Percentiles rank a stretch among this genome's conserved stretches.
Evolutionary conservation across 2,797 vertebrate genomes (phyloP).

Genomic region (Rhinogobio ventralis): DNA sequence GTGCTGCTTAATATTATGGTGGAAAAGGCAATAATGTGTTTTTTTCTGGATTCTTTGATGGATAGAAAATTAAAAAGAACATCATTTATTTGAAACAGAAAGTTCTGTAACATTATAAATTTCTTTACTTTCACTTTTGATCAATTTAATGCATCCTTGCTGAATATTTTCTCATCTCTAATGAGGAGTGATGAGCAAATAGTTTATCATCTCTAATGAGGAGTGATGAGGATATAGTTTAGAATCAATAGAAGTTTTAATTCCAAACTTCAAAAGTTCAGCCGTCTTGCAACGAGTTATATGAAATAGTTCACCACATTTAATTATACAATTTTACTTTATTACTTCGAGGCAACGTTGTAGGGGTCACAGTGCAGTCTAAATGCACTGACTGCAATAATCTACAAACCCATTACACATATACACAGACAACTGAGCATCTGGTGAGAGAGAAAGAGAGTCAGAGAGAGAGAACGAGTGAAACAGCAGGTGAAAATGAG

Average conservation of each 20-base stretch:
- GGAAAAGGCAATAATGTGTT: not conserved
- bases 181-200: not conserved
- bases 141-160: not conserved
- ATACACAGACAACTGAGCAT: constrained; percentile 40
- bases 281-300: not conserved
- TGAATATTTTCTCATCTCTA: not conserved
- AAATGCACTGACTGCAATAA: constrained; percentile 21
- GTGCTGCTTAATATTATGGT: not conserved
- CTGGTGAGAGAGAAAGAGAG: constrained; percentile 30
- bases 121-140: not conserved
- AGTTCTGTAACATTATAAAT: not conserved
- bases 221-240: not conserved
- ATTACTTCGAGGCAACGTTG: not conserved
- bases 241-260: not conserved
- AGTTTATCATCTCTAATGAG: not conserved
- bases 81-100: too few relatives aligned
- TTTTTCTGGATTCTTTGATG: not conserved
- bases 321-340: not conserved
- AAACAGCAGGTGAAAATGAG: constrained; percentile 35
- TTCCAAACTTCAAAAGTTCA: not conserved
- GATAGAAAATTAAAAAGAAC: not conserved
- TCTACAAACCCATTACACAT: constrained; percentile 31
- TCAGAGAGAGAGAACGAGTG: constrained; percentile 27
- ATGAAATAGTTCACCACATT: constrained; percentile 3
- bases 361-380: constrained; percentile 10